Evolutionary conservation across 2,113 vertebrate genomes (phyloP), one percentile per base, ranked within the genome.

Genomic region (Orientallactaga bullata): DNA sequence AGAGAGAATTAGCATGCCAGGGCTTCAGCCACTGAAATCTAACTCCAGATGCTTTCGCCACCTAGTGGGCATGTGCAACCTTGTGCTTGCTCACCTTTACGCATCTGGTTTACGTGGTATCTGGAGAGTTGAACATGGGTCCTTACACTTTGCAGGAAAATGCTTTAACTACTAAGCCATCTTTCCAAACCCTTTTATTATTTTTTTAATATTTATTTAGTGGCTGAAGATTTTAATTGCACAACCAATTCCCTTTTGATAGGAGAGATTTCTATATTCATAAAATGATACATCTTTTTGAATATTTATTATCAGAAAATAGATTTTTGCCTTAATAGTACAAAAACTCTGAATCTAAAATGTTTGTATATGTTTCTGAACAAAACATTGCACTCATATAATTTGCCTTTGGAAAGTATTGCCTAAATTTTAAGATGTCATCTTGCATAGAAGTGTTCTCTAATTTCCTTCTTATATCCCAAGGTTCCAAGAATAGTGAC

Each of bases 211-310:
- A n/a, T n/a, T n/a, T 47, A 47, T 47, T 47, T 47, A 47, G 42
- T 47, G 42, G 5, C 42, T 47, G 68, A 96, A 96, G 68, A 92
- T 93, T 88, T 97, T 97, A 97, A 95, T 94, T 96, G 94, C 69
- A 90, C 55, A 81, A 97, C 95, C 51, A 95, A 73, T 95, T 97
- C 82, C 26, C 6, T 69, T 97, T 96, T 94, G 58, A 94, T 94
- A 91, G 42, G 42, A 93, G 96, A 86, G 2, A 8, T 90, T 97
- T 96, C 58, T n/a, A 97, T 85, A 96, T 20, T 17, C 65, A 30
- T 78, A 65, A 96, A 96, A 93, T 93, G 78, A 81, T 63, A 90
- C 73, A 94, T 89, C 37, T 95, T 97, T 96, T 83, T 85, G 60
- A 84, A 87, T 68, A 94, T 85, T 91, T 97, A 90, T 51, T 77